Evolutionary conservation across 2,888 invertebrate species (phyloP).

Genomic region (Phytoseiulus persimilis): DNA sequence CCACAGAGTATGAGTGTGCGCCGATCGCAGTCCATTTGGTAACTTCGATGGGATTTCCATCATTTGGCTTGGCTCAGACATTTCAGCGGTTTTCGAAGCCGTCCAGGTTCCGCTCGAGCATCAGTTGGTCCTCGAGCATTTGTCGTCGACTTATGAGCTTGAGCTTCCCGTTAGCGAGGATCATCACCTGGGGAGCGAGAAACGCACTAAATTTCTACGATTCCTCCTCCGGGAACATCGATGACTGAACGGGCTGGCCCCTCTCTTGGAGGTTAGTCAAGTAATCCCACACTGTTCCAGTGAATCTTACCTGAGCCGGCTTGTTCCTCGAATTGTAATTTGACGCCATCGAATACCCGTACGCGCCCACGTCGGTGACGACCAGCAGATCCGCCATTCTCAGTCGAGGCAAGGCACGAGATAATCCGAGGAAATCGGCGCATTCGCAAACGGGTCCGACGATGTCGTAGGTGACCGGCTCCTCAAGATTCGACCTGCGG

Average conservation of each 20-base stretch:
- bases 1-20: neutral
- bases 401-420: neutral
- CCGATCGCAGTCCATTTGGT: neutral
- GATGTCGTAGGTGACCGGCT: neutral
- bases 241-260: too few species aligned
- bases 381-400: neutral
- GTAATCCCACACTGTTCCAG: too few species aligned
- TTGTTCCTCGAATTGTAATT: slow-evolving; percentile 23
- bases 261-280: too few species aligned
- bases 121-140: slow-evolving; percentile 30
- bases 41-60: neutral
- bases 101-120: slow-evolving; percentile 22
- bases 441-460: slow-evolving; percentile 20
- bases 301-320: slow-evolving; percentile 10
- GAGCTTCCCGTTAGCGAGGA: neutral
- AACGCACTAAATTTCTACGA: neutral
- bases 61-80: neutral
- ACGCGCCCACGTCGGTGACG: slow-evolving; percentile 14
- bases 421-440: slow-evolving; percentile 10
- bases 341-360: slow-evolving; percentile 28
- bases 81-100: neutral
- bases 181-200: slow-evolving; percentile 12
- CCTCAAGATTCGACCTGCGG: slow-evolving; percentile 8
- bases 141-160: slow-evolving; percentile 20
- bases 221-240: neutral